A percentile compares a stretch with the other conserved stretches of the same genome.
Evolutionary conservation across 2,113 vertebrate species (phyloP).

Genomic region (Mastomys natalensis): DNA sequence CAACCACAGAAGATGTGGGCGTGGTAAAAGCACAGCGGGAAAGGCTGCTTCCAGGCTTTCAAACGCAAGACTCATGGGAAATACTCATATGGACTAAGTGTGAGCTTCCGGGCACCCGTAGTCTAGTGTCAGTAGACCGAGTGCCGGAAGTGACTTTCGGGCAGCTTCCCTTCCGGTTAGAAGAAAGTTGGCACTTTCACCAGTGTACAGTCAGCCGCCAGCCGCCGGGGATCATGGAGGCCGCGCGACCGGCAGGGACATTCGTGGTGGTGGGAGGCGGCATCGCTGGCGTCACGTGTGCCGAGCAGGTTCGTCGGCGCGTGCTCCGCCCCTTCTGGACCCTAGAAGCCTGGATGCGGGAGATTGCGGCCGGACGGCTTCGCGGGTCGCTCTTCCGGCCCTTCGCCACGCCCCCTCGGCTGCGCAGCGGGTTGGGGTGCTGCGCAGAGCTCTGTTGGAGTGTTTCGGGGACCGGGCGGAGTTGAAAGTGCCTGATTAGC

Average conservation of each 20-base stretch:
- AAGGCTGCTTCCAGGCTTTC: neutral
- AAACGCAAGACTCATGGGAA: neutral
- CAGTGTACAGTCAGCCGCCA: too few species aligned
- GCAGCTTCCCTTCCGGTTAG: neutral
- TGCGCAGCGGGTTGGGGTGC: neutral
- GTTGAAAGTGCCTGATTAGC: neutral
- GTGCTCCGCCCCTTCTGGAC: neutral
- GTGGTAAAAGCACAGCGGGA: neutral
- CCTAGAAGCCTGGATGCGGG: neutral
- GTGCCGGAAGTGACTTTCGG: neutral
- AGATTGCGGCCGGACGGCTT: neutral
- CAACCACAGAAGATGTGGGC: neutral
- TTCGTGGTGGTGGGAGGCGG: conserved; percentile 14
- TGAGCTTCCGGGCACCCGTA: neutral
- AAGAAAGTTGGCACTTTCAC: neutral
- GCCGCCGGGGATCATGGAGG: neutral
- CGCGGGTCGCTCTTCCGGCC: neutral
- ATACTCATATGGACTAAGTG: neutral
- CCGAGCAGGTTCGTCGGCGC: neutral
- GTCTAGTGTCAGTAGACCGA: neutral
- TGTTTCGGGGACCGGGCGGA: fast-evolving
- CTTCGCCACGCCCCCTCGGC: neutral
- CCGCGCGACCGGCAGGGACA: neutral
- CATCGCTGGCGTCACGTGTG: conserved; percentile 7
- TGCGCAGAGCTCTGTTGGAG: neutral